Evolutionary conservation across 2,888 invertebrate genomes (phyloP).

Genomic region (Calliopum simillimum): DNA sequence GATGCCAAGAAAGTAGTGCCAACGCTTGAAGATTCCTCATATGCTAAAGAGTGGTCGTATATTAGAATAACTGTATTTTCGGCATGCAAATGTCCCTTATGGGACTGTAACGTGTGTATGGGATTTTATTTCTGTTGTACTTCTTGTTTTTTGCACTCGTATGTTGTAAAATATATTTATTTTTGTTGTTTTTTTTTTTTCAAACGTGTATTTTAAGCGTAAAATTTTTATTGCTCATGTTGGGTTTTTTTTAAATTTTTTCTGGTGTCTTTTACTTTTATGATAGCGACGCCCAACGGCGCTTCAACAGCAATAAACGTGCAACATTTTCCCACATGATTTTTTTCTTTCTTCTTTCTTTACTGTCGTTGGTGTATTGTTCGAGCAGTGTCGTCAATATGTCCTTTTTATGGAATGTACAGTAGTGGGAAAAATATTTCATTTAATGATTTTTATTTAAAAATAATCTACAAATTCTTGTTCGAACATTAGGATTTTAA

Average conservation of each 20-base stretch:
- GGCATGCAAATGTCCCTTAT: constrained; percentile 31
- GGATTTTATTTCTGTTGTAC: background rate
- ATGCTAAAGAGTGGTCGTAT: background rate
- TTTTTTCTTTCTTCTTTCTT: background rate
- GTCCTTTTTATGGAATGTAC: background rate
- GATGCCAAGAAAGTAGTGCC: too few species aligned
- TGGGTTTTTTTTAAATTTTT: background rate
- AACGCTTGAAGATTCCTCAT: background rate
- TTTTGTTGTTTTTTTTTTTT: background rate
- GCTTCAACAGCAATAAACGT: background rate
- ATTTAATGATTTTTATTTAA: too few species aligned
- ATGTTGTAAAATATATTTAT: background rate
- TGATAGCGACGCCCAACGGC: constrained; percentile 10
- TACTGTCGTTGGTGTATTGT: background rate
- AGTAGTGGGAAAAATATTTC: background rate
- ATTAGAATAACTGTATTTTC: constrained; percentile 25
- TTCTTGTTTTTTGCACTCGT: background rate
- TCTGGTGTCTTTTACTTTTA: background rate
- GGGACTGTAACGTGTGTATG: constrained; percentile 21
- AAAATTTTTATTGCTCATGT: constrained; percentile 30
- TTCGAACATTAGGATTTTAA: too few species aligned
- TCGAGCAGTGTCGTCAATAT: constrained; percentile 24
- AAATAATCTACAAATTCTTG: too few species aligned
- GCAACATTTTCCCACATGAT: background rate
- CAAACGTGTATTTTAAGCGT: background rate